These are phyloP conservation scores for Cantharis nigra DNA, from an alignment of 2,888 invertebrate genomes.

Conservation along the genomic window DNA sequence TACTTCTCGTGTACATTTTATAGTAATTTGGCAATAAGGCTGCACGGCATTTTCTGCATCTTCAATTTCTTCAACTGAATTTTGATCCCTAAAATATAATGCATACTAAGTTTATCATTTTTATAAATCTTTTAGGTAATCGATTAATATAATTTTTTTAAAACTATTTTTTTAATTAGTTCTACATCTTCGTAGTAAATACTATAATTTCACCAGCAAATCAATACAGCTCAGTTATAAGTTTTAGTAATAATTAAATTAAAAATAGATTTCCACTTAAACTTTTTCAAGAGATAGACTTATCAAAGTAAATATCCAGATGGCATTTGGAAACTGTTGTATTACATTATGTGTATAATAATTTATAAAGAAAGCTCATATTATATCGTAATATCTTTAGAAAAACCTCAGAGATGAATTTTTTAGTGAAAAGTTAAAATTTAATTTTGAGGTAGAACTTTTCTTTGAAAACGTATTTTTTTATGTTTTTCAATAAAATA, in stretches of 20 bases:
- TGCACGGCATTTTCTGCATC: constrained; percentile 60
- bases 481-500: too few species aligned
- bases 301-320: background rate
- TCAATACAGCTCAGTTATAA: background rate
- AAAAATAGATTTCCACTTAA: background rate
- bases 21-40: constrained; percentile 90
- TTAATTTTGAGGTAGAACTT: too few species aligned
- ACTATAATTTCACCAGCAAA: background rate
- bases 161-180: background rate
- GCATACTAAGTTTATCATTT: background rate
- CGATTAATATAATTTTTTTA: too few species aligned
- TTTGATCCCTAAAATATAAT: constrained; percentile 19
- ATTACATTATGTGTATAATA: too few species aligned
- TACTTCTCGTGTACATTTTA: constrained; percentile 89
- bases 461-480: too few species aligned
- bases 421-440: too few species aligned
- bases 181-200: too few species aligned
- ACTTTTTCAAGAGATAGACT: background rate
- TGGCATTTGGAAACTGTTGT: background rate
- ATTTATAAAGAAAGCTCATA: too few species aligned
- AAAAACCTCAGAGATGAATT: too few species aligned
- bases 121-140: background rate
- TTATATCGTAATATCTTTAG: too few species aligned
- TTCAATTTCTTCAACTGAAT: constrained; percentile 33
- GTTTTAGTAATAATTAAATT: background rate